Evolutionary conservation across 2,797 vertebrate species (phyloP).

Genomic region (Sebastes taczanowskii): DNA sequence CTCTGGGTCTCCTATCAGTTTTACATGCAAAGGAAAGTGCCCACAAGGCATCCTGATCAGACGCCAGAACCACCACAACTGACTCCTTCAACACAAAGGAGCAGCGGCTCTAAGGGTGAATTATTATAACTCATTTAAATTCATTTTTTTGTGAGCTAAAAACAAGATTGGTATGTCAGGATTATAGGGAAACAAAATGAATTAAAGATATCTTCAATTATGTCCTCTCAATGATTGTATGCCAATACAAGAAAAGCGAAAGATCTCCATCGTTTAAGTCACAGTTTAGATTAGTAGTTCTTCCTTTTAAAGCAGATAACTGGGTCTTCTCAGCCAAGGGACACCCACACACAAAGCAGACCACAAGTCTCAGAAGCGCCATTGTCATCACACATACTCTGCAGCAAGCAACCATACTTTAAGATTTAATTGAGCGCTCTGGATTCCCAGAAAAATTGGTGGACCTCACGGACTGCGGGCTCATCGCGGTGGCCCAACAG

Average conservation of each 20-base stretch:
- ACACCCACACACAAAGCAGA: slow-evolving; percentile 21
- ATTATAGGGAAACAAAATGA: neutral
- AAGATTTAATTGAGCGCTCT: slow-evolving; percentile 42
- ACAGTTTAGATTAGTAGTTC: neutral
- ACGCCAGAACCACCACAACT: neutral
- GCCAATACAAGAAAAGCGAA: neutral
- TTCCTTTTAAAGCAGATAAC: slow-evolving; percentile 17
- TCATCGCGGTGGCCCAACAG: slow-evolving; percentile 40
- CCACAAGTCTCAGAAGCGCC: slow-evolving; percentile 11
- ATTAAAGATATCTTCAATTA: too few species aligned
- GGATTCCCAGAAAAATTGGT: slow-evolving; percentile 25
- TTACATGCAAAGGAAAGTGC: neutral
- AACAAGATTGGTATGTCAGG: neutral
- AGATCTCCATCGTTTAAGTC: neutral
- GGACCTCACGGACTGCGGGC: slow-evolving; percentile 22
- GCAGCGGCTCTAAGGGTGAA: neutral
- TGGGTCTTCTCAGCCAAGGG: slow-evolving; percentile 8
- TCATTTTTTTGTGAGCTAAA: neutral
- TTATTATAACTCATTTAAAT: neutral
- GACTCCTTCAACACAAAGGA: neutral
- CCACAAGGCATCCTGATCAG: neutral
- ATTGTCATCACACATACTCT: slow-evolving; percentile 20
- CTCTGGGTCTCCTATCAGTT: neutral
- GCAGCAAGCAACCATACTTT: slow-evolving; percentile 23
- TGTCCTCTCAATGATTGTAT: too few species aligned